Conservation (phyloP, 2,888 invertebrate genomes). For the Tetanocera ferruginea region DNA sequence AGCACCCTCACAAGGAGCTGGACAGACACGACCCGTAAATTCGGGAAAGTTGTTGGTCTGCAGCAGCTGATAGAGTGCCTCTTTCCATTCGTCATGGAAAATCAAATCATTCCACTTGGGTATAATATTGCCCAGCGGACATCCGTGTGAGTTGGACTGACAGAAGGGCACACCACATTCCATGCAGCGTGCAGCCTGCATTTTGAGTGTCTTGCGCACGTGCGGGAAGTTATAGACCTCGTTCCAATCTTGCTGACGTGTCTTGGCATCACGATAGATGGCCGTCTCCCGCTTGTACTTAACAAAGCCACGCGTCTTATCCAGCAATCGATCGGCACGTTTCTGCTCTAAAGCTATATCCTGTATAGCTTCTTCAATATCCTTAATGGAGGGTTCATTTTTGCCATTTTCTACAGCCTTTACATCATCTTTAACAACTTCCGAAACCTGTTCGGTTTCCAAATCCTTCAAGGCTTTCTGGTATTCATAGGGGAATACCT, state of each 20-base stretch:
- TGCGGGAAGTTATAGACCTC: conserved; percentile 93
- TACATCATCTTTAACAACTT: conserved; percentile 55
- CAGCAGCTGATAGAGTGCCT: conserved; percentile 90
- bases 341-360: conserved; percentile 84
- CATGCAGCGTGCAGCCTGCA: conserved; percentile 97
- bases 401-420: conserved; percentile 64
- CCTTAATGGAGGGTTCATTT: conserved; percentile 74
- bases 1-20: conserved; percentile 98
- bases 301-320: conserved; percentile 92
- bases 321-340: conserved; percentile 84
- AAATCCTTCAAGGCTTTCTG: conserved; percentile 87
- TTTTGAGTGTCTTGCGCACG: conserved; percentile 88
- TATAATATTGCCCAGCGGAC: conserved; percentile 97
- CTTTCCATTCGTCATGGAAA: conserved; percentile 94
- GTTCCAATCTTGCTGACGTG: conserved; percentile 93
- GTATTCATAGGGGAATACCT: conserved; percentile 98
- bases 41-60: conserved; percentile 99
- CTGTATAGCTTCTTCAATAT: conserved; percentile 90
- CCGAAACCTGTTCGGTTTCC: conserved; percentile 66
- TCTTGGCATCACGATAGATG: conserved; percentile 87
- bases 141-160: conserved; percentile 91
- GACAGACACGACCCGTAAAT: conserved; percentile 93
- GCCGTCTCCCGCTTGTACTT: conserved; percentile 93
- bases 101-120: conserved; percentile 99
- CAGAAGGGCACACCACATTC: conserved; percentile 99